These are phyloP conservation scores for Orcinus orca DNA, from an alignment of 2,113 vertebrate species.

Conservation along the genomic window DNA sequence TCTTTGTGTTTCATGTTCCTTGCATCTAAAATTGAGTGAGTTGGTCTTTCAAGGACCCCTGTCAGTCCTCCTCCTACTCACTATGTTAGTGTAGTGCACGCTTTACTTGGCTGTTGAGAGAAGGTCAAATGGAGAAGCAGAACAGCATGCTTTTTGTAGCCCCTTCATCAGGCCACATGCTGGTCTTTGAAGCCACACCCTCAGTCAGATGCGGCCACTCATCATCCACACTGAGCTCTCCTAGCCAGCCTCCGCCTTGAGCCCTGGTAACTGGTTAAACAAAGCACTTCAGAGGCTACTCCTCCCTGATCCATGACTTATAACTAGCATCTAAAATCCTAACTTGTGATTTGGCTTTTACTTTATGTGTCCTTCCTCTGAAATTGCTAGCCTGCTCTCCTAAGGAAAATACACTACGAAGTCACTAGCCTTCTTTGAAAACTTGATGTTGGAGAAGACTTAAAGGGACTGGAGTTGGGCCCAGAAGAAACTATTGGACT, in stretches of 20 bases:
- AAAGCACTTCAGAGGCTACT: neutral
- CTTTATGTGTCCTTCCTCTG: neutral
- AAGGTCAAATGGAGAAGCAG: neutral
- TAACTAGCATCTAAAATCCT: neutral
- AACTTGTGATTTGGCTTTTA: neutral
- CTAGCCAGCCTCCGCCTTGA: neutral
- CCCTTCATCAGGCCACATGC: neutral
- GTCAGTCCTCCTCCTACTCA: neutral
- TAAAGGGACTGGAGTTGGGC: neutral
- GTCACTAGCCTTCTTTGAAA: neutral
- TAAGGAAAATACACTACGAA: neutral
- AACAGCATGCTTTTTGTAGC: neutral
- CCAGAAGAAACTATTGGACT: neutral
- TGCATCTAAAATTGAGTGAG: neutral
- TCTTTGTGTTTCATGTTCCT: neutral
- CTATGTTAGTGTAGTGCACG: neutral
- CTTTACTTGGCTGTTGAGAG: neutral
- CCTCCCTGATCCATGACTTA: no score
- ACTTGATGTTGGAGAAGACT: neutral
- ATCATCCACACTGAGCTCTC: no score
- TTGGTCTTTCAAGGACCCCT: neutral
- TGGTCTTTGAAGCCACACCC: neutral
- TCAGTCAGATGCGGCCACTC: fast-evolving
- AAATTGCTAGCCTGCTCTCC: neutral
- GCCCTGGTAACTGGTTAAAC: neutral